These are phyloP conservation scores for Trichechus manatus DNA, from an alignment of 2,113 vertebrate genomes.

Conservation along the genomic window DNA sequence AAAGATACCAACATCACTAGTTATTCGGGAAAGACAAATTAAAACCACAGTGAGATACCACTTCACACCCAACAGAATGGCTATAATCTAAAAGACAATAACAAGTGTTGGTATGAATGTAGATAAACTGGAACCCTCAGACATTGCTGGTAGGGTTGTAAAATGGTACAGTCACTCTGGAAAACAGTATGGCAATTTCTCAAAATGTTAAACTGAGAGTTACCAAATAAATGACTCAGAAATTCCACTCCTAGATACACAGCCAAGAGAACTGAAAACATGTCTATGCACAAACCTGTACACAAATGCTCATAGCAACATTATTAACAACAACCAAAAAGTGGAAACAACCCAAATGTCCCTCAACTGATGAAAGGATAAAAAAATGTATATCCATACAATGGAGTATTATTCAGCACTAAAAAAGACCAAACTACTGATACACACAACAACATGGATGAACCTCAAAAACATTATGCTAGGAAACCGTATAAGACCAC, in stretches of 20 bases:
- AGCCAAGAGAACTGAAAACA: background rate
- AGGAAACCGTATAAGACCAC: background rate
- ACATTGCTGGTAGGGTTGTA: background rate
- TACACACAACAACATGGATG: background rate
- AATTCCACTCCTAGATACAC: slow-evolving; percentile 34
- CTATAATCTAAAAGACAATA: background rate
- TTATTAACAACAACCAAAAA: background rate
- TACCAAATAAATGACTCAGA: background rate
- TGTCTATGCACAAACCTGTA: background rate
- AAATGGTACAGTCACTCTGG: background rate
- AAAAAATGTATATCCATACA: background rate
- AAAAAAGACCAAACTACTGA: background rate
- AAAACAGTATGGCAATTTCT: slow-evolving; percentile 38
- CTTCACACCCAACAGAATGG: background rate
- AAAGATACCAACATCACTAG: slow-evolving; percentile 30
- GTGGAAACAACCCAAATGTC: background rate
- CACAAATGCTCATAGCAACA: background rate
- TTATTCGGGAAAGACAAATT: background rate
- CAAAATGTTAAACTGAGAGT: slow-evolving; percentile 24
- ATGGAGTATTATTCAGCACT: background rate
- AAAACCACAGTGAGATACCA: background rate
- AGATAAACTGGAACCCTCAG: background rate
- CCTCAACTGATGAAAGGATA: background rate
- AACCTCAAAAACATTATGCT: slow-evolving; percentile 5
- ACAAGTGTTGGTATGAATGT: background rate